Evolutionary conservation across 2,888 invertebrate species (phyloP), one percentile per base, ranked within the genome.

Genomic region (Meliscaeva auricollis): DNA sequence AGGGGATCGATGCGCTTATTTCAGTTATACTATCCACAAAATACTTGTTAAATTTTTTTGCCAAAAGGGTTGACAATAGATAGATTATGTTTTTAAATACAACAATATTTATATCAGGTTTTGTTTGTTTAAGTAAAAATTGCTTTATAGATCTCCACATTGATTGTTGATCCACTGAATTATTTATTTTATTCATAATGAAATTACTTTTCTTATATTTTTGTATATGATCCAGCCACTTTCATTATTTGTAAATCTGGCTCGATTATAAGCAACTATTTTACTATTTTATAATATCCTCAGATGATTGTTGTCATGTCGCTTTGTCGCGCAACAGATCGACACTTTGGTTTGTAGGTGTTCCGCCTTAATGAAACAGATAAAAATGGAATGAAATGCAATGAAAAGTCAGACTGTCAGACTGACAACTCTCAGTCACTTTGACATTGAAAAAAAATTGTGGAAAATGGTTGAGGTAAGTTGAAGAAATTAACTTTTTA

Each of bases 241-340:
- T 22, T 8, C 6, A 48, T 20, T 48, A 13, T 48, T 48, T 48
- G 48, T 48, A 48, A 48, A 48, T 22, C 48, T 8, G 11, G 20
- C 48, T 11, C 48, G 8, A 20, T 22, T 4, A 22, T 48, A 48
- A 20, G 9, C 20, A 1, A 3, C 9, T 11, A 48, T 48, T 48
- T 20, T 48, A 11, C 11, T 9, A 20, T 11, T 11, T 22, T 48
- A 22, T 17, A 48, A 48, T 3, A 3, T 22, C 17, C 48, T 48
- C 7, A 48, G 48, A 48, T 22, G 7, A 48, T 48, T 48, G 11
- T 48, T 48, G n/a, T n/a, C n/a, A n/a, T n/a, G n/a, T n/a, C n/a
- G n/a, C n/a, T n/a, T n/a, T n/a, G n/a, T n/a, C n/a, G n/a, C n/a
- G n/a, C n/a, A n/a, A n/a, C n/a, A n/a, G n/a, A n/a, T n/a, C n/a